Base-by-base conservation (phyloP, 2,888 invertebrate species). In the Sinotaia quadrata region DNA sequence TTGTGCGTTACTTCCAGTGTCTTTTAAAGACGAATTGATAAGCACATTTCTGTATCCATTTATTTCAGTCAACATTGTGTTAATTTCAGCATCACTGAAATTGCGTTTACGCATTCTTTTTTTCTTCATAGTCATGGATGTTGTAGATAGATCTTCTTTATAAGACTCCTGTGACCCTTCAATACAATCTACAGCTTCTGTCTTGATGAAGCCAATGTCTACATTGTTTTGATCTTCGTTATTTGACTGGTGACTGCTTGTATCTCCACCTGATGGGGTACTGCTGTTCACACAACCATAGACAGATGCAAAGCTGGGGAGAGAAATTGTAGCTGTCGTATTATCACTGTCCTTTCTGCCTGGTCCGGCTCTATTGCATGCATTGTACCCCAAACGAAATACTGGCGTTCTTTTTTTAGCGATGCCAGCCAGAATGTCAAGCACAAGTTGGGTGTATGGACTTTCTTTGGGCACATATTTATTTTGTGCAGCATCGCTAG, bases 381-480 rank as follows among this genome's bases (percentile, higher is more conserved):
- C 18, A 24, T 52, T 54, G 27, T 29, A 54, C 2, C 54, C 54
- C 31, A 54, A 3, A 24, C 27, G 24, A 29, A 54, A 54, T 18
- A 29, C 27, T 24, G 54, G 18, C 8, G 54, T 24, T 18, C 54
- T 18, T 2, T 2, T 24, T 18, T 10, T 54, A 31, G 31, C 54
- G 24, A 29, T 54, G 10, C 54, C 54, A 24, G 27, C n/a, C 5
- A 54, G 8, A 8, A 54, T 29, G 54, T 54, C 54, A 18, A 54
- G 27, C 8, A 54, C 54, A 24, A 54, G 54, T 8, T 54, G 54
- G 31, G 54, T 54, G 29, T 54, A 24, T 8, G 54, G 54, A 24
- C 54, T 54, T 10, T 54, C 54, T 54, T 54, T 54, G 24, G 54
- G 54, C 1, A 54, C 54, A 31, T 54, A 2, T 47, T 47, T 47